A percentile compares a stretch with the other conserved stretches of the same genome.
These are phyloP conservation scores for Tachysurus vachellii DNA, from an alignment of 2,113 vertebrate genomes.

Conservation along the genomic window DNA sequence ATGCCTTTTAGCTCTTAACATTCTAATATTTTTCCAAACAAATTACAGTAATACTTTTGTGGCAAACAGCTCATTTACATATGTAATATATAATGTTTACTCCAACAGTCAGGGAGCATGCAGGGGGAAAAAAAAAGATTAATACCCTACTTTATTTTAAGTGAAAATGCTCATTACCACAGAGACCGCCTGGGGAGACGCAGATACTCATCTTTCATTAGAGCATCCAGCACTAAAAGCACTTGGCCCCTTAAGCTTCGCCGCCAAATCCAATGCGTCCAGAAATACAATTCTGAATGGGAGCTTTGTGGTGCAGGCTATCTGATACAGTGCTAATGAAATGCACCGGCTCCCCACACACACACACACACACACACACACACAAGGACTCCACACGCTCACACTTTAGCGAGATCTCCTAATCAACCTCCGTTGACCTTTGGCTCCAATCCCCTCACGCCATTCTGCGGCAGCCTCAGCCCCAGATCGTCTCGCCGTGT, in stretches of 20 bases:
- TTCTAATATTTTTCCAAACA: constrained; percentile 22
- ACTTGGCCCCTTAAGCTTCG: constrained; percentile 39
- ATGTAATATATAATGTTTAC: constrained; percentile 48
- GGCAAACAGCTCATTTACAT: constrained; percentile 43
- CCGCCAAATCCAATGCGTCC: constrained; percentile 32
- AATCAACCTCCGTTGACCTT: constrained; percentile 30
- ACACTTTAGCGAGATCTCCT: background rate
- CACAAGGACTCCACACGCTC: background rate
- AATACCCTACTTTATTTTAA: constrained; percentile 69
- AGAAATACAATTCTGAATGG: constrained; percentile 44
- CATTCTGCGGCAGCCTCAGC: background rate
- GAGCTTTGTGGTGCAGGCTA: constrained; percentile 29
- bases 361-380: constrained; percentile 9
- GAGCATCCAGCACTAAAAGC: constrained; percentile 55
- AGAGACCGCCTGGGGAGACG: constrained; percentile 56
- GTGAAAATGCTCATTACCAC: constrained; percentile 67
- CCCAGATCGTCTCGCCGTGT: background rate
- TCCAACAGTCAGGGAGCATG: constrained; percentile 37
- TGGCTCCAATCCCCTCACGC: background rate
- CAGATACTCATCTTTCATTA: constrained; percentile 62
- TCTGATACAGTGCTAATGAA: constrained; percentile 44
- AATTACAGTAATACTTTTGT: constrained; percentile 51
- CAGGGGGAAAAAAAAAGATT: constrained; percentile 55
- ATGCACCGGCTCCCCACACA: background rate
- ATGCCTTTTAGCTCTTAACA: constrained; percentile 15